Percentiles rank a stretch among this genome's conserved stretches.
phyloP scores from a whole-genome alignment of 2,888 invertebrate genomes.

The Zonitis immaculata region DNA sequence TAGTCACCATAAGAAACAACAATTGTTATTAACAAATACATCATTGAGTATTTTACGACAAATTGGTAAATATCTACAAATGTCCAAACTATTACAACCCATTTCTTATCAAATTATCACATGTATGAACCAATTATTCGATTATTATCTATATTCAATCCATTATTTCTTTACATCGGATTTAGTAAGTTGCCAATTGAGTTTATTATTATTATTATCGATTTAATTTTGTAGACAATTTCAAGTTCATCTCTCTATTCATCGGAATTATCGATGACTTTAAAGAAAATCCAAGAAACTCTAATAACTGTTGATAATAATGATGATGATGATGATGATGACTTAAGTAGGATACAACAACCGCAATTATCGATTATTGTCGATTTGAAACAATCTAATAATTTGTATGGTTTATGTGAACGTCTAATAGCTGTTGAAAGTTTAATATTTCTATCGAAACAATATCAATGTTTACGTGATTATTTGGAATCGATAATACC shows the following conservation, averaged over 20 bases:
- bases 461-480: conserved; percentile 77
- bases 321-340: too few relatives aligned
- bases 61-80: conserved; percentile 88
- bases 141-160: conserved; percentile 88
- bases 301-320: conserved; percentile 45
- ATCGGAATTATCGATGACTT: conserved; percentile 64
- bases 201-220: too few relatives aligned
- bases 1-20: conserved; percentile 38
- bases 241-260: conserved; percentile 56
- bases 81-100: conserved; percentile 82
- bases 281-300: conserved; percentile 74
- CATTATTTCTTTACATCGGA: conserved; percentile 80
- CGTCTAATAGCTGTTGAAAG: conserved; percentile 92
- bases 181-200: conserved; percentile 61
- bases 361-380: conserved; percentile 59
- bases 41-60: conserved; percentile 84
- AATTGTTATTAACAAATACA: conserved; percentile 78
- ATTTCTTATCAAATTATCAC: conserved; percentile 89
- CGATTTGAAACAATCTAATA: conserved; percentile 63
- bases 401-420: conserved; percentile 76
- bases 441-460: conserved; percentile 81
- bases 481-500: conserved; percentile 82
- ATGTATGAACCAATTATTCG: conserved; percentile 87
- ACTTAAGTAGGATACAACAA: conserved; percentile 51
- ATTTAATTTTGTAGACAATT: conserved; percentile 51